Percentiles rank a stretch among this genome's conserved stretches.
phyloP scores from a whole-genome alignment of 2,888 invertebrate species.

The Volucella inanis region DNA sequence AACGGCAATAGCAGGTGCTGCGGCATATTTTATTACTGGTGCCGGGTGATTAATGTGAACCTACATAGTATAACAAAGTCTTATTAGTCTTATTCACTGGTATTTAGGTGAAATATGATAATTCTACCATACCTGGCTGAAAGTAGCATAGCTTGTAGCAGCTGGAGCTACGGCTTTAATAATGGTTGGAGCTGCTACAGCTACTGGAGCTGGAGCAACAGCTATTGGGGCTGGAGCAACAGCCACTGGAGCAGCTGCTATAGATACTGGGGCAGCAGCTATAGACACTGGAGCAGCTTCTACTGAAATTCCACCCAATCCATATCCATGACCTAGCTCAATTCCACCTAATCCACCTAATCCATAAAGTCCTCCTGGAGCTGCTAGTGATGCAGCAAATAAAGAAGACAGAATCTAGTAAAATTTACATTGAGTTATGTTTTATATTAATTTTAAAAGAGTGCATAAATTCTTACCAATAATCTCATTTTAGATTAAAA shows the following conservation, averaged over 20 bases:
- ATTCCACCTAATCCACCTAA: slow-evolving; percentile 53
- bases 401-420: slow-evolving; percentile 78
- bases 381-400: slow-evolving; percentile 76
- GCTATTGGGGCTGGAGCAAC: slow-evolving; percentile 73
- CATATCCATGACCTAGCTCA: slow-evolving; percentile 51
- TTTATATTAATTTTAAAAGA: background rate
- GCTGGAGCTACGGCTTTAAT: slow-evolving; percentile 82
- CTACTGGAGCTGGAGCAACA: slow-evolving; percentile 77
- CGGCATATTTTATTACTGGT: slow-evolving; percentile 79
- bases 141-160: slow-evolving; percentile 86
- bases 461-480: slow-evolving; percentile 46
- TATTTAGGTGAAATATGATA: too few relatives aligned
- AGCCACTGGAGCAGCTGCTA: slow-evolving; percentile 76
- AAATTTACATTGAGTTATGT: slow-evolving; percentile 9
- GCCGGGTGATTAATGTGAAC: slow-evolving; percentile 78
- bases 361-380: slow-evolving; percentile 79
- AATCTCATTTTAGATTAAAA: slow-evolving; percentile 48
- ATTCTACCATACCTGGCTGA: slow-evolving; percentile 83
- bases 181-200: slow-evolving; percentile 80
- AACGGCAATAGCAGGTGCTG: slow-evolving; percentile 70
- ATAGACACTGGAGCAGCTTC: slow-evolving; percentile 76
- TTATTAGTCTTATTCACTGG: too few relatives aligned
- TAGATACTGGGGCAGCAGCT: slow-evolving; percentile 57
- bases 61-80: slow-evolving; percentile 56
- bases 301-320: slow-evolving; percentile 63